Conservation (phyloP, 2,888 invertebrate genomes). For the Himalopsyche kuldschensis region DNA sequence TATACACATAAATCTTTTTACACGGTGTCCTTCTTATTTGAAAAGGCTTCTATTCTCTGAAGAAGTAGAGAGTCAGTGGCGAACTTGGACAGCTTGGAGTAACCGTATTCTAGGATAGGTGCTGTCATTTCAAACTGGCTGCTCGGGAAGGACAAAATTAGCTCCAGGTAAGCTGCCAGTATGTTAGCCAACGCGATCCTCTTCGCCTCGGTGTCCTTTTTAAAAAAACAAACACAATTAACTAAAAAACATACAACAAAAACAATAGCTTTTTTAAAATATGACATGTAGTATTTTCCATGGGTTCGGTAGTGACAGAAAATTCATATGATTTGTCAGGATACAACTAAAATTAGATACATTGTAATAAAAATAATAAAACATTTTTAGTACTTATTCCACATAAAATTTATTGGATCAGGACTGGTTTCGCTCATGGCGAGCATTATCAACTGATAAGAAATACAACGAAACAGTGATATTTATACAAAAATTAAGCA, state of each 20-base stretch:
- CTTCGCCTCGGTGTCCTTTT: conserved; percentile 85
- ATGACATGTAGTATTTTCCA: too few species aligned
- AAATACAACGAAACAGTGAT: too few species aligned
- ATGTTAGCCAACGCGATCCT: conserved; percentile 83
- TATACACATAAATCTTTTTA: conserved; percentile 39
- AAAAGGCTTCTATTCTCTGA: conserved; percentile 59
- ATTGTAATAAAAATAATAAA: too few species aligned
- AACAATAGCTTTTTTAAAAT: too few species aligned
- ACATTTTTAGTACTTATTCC: too few species aligned
- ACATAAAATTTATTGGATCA: too few species aligned
- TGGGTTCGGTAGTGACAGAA: not conserved
- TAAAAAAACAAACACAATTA: not conserved
- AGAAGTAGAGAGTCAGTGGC: conserved; percentile 56
- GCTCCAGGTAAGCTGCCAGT: conserved; percentile 81
- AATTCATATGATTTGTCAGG: too few species aligned
- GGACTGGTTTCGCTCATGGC: too few species aligned
- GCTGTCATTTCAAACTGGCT: conserved; percentile 61
- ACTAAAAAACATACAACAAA: not conserved
- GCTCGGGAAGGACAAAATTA: conserved; percentile 66
- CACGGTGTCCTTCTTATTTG: conserved; percentile 54
- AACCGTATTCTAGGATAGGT: conserved; percentile 53
- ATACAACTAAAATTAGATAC: too few species aligned
- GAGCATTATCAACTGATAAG: too few species aligned
- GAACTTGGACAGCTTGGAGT: conserved; percentile 53
- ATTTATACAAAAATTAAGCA: too few species aligned